Base-by-base conservation (phyloP, 2,113 vertebrate genomes). In the Clarias macrocephalus region DNA sequence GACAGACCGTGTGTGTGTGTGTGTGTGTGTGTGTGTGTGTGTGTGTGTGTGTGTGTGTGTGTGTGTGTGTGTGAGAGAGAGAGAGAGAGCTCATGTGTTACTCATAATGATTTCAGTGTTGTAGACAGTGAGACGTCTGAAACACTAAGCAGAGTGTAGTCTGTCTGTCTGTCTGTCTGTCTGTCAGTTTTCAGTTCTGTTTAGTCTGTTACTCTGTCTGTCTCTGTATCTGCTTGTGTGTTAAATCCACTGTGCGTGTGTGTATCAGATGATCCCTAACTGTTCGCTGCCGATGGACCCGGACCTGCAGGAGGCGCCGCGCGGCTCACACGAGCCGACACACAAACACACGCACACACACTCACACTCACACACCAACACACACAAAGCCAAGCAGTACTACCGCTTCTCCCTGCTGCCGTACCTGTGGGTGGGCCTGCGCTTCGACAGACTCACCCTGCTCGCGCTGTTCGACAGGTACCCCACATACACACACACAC, bases 401-500 rank as follows among this genome's bases (percentile, higher is more conserved):
- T 99, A 99, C 87, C 97, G 98, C 85, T 95, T 99, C 91, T 98
- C 98, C 97, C 96, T 99, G 75, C 94, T 99, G 80, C 98, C 98
- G 13, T 97, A 97, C 88, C 92, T 99, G 30, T 99, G 98, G 98
- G 97, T 99, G 75, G 97, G 97, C 82, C 95, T 99, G 92, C 96
- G 97, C 95, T 99, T 99, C 92, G 97, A 99, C 95, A 96, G 98
- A 92, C 97, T 99, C 91, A 99, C 98, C 18, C 96, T 99, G 91
- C 93, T 99, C 94, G 97, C 98, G 0, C 94, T 99, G 87, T 99
- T 99, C 90, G 98, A 99, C 94, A 97, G 98, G 98, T 99, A 90
- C 92, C 82, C 11, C 21, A 15, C 48, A 48, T 4, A 80, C 52
- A 8, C 59, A 57, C 3, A 48, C 57, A 68, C 72, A 66, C 42